Evolutionary conservation across 2,113 vertebrate genomes (phyloP).

Genomic region (Apteryx mantelli): DNA sequence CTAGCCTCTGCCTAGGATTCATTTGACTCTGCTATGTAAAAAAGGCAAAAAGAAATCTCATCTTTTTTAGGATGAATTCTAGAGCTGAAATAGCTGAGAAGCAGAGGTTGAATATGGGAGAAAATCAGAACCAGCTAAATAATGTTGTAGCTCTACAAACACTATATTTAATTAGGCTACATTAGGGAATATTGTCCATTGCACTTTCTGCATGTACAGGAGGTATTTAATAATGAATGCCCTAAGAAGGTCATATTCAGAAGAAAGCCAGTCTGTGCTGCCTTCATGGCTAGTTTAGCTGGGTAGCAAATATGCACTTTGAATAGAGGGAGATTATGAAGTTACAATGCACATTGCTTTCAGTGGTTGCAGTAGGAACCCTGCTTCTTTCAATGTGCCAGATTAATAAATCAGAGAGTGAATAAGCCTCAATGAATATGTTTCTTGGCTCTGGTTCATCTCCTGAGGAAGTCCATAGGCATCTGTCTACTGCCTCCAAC

Average conservation of each 20-base stretch:
- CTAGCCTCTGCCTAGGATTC: neutral
- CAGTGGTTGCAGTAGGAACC: neutral
- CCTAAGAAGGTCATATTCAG: neutral
- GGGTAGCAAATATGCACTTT: neutral
- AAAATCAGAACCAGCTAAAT: neutral
- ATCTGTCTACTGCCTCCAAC: conserved; percentile 30
- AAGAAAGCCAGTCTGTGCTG: neutral
- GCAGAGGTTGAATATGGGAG: neutral
- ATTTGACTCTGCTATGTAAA: neutral
- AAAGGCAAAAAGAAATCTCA: neutral
- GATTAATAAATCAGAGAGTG: conserved; percentile 31
- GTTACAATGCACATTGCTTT: neutral
- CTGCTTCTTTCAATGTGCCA: neutral
- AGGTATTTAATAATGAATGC: neutral
- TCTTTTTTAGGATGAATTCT: neutral
- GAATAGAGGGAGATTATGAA: neutral
- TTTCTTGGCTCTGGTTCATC: conserved; percentile 15
- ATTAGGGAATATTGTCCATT: neutral
- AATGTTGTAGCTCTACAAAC: neutral
- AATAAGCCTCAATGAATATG: neutral
- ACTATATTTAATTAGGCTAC: neutral
- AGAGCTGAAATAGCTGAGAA: neutral
- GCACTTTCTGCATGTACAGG: neutral
- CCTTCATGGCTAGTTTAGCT: neutral
- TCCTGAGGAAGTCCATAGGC: conserved; percentile 8